Conservation (phyloP, 2,113 vertebrate species). For the Sisor rabdophorus region DNA sequence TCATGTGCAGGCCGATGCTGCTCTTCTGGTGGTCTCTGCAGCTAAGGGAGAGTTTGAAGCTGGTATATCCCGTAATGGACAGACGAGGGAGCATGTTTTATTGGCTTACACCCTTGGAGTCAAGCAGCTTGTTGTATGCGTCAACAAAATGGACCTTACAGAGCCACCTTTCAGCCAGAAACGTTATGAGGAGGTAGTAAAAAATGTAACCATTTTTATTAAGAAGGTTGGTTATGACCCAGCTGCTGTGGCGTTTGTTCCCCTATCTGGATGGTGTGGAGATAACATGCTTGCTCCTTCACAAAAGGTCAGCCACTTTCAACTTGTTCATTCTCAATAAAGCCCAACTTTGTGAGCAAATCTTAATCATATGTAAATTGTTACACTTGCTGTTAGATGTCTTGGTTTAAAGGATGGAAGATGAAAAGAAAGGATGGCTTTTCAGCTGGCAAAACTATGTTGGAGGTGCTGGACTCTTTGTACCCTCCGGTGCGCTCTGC, state of each 20-base stretch:
- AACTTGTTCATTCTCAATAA: neutral
- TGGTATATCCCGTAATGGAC: slow-evolving; percentile 72
- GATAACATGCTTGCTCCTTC: slow-evolving; percentile 73
- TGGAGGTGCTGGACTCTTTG: slow-evolving; percentile 74
- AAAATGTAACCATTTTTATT: slow-evolving; percentile 67
- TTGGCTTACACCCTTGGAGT: slow-evolving; percentile 74
- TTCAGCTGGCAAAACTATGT: slow-evolving; percentile 64
- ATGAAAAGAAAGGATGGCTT: slow-evolving; percentile 63
- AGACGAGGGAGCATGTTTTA: slow-evolving; percentile 72
- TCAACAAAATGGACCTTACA: slow-evolving; percentile 78
- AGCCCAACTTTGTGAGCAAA: neutral
- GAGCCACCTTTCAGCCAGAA: slow-evolving; percentile 73
- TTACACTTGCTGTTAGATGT: slow-evolving; percentile 60
- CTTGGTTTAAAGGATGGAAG: slow-evolving; percentile 78
- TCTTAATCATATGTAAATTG: too few species aligned
- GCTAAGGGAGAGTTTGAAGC: slow-evolving; percentile 73
- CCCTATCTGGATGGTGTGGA: slow-evolving; percentile 73
- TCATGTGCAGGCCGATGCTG: slow-evolving; percentile 65
- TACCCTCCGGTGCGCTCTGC: slow-evolving; percentile 66
- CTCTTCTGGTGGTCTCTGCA: slow-evolving; percentile 71
- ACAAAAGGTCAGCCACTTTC: slow-evolving; percentile 59
- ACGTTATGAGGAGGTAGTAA: slow-evolving; percentile 71
- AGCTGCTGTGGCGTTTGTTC: slow-evolving; percentile 65
- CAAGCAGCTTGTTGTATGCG: slow-evolving; percentile 76
- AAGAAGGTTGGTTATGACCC: slow-evolving; percentile 74